phyloP scores from a whole-genome alignment of 2,113 vertebrate species.

The Corythoichthys intestinalis region DNA sequence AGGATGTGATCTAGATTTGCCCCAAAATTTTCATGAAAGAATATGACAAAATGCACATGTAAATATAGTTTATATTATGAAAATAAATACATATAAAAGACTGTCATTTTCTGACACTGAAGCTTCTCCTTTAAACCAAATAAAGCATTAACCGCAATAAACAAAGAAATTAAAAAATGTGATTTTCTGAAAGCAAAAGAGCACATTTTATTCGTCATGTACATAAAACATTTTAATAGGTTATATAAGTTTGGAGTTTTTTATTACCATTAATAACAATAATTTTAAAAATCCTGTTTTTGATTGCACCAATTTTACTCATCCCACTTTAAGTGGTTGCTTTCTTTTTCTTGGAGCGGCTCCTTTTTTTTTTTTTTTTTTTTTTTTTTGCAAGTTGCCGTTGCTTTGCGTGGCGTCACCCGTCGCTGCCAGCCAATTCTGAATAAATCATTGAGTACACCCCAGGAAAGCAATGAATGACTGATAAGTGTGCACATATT shows the following conservation, averaged over 20 bases:
- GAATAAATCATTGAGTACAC: slow-evolving; percentile 58
- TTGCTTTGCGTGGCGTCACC: slow-evolving; percentile 57
- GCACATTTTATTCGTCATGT: too few relatives aligned
- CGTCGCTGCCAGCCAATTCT: slow-evolving; percentile 48
- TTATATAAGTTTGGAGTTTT: slow-evolving; percentile 11
- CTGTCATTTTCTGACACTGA: too few relatives aligned
- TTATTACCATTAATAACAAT: neutral
- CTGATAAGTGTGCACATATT: slow-evolving; percentile 41
- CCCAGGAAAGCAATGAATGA: slow-evolving; percentile 41
- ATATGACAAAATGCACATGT: too few relatives aligned
- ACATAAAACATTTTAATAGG: too few relatives aligned
- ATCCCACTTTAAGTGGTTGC: slow-evolving; percentile 7
- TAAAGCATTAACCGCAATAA: too few relatives aligned
- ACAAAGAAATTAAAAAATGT: too few relatives aligned
- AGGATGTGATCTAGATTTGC: too few relatives aligned
- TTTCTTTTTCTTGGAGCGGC: slow-evolving; percentile 1
- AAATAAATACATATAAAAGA: too few relatives aligned
- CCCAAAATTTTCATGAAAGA: too few relatives aligned
- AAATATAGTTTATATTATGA: too few relatives aligned
- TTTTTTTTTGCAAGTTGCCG: slow-evolving; percentile 7
- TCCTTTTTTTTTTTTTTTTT: neutral
- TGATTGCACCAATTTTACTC: slow-evolving; percentile 12
- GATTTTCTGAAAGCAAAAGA: too few relatives aligned
- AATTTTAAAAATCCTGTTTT: neutral
- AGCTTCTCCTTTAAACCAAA: too few relatives aligned